Percentiles rank a stretch among this genome's conserved stretches.
phyloP scores from a whole-genome alignment of 2,888 invertebrate species.

The Julus scandinavius region DNA sequence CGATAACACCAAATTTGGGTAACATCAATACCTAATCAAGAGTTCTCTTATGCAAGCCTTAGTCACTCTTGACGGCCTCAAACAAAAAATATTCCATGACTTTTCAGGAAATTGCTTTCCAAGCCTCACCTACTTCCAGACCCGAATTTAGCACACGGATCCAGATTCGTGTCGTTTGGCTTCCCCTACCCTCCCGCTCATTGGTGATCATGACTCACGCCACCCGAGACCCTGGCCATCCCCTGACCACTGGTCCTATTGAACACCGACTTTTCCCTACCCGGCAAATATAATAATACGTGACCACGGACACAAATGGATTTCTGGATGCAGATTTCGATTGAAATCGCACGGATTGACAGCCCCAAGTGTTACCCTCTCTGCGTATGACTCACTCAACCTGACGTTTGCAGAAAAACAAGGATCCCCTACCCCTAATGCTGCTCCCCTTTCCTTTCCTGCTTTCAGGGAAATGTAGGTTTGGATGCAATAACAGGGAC shows the following conservation, averaged over 20 bases:
- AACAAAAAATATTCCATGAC: background rate
- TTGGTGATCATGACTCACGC: background rate
- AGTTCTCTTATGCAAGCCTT: background rate
- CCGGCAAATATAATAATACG: no score
- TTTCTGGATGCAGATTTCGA: no score
- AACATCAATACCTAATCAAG: slow-evolving; percentile 19
- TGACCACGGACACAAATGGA: no score
- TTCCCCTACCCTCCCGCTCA: background rate
- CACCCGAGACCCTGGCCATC: background rate
- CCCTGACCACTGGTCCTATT: background rate
- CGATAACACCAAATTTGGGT: background rate
- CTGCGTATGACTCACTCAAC: no score
- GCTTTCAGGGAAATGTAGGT: background rate
- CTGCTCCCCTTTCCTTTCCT: background rate
- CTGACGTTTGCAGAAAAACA: no score
- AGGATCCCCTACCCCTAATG: no score
- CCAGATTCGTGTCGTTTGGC: background rate
- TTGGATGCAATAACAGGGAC: no score
- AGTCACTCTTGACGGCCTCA: background rate
- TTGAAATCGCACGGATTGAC: no score
- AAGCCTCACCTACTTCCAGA: background rate
- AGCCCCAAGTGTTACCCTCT: no score
- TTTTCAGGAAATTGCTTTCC: background rate
- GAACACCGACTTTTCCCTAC: no score
- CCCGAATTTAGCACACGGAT: background rate